Base-by-base conservation (phyloP, 2,888 invertebrate genomes). In the Campoplex capitator region DNA sequence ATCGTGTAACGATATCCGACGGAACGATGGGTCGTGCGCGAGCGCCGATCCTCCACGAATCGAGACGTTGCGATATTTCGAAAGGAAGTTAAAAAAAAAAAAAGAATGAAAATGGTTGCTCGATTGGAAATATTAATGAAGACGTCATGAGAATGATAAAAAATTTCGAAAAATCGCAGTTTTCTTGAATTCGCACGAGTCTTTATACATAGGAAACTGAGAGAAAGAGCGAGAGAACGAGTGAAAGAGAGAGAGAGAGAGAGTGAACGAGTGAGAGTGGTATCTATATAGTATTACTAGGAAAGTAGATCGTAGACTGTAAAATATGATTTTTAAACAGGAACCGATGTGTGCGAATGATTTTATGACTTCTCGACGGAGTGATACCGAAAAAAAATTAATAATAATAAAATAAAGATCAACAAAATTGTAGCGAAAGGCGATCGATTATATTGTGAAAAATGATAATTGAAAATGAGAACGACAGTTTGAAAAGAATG, bases 201-300 rank as follows among this genome's bases (percentile, higher is more conserved):
- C 83, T 86, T 88, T 82, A 79, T 84, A 65, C 71, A 86, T 86
- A 83, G 79, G 28, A 79, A 75, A 77, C 74, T 42, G 54, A 51
- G 81, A 83, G 74, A 71, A 68, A 68, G 45, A 76, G 70, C 65
- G 23, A 23, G 68, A 68, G 79, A 74, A 56, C 81, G 67, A 76
- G 71, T 74, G 77, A 56, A 83, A 87, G 81, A 88, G 82, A 87
- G 83, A 68, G 48, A 51, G 75, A 71, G 68, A 70, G 65, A 78
- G 32, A 71, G 11, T 23, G 23, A 23, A 0, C 9, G 28, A 62
- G 32, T 32, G 62, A 62, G 75, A 84, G 87, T 88, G 89, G 89
- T 88, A 90, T 91, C 90, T 92, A 93, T 88, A 93, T 94, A 94
- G 94, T 94, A 94, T 94, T 94, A 94, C 90, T 94, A 94, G 94